Evolutionary conservation across 2,888 invertebrate species (phyloP), one percentile per base, ranked within the genome.

Genomic region (Amaurobius ferox): DNA sequence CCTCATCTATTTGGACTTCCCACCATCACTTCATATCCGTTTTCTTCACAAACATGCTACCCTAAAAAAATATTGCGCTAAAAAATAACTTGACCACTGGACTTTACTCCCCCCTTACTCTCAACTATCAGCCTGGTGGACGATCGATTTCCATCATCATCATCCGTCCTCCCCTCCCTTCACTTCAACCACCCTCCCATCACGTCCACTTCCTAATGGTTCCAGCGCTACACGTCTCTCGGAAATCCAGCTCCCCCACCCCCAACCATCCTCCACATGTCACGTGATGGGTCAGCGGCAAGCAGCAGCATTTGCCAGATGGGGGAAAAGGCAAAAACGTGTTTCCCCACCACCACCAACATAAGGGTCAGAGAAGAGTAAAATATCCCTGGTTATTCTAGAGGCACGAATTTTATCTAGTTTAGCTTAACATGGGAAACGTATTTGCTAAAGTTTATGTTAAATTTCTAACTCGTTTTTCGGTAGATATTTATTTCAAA

Each of bases 131-230:
- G 76, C 40, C 74, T 23, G 48, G 72, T 30, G 44, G 44, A 67
- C 80, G 80, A 80, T 77, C 83, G 83, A 83, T 83, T 77, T 77
- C 76, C 77, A 77, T 83, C 83, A 77, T 77, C 71, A 61, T 72
- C 70, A 70, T 30, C 62, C 62, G 11, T 2, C 32, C 64, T 16
- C 76, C 73, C 61, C 40, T 55, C 73, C n/a, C 67, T 32, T 55
- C 39, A 29, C 70, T 67, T 68, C 40, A 7, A 26, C 40, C 28
- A n/a, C 61, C 73, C 48, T 55, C 64, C 74, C 73, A 72, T 85
- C 85, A 85, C 85, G 85, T 85, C 78, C 77, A 73, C 28, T 40
- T 72, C 85, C 85, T 85, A 85, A 85, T 85, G 85, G 85, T 78
- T 85, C 85, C 78, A 85, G 66, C 78, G 85, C 78, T 78, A 85